Percentiles rank a stretch among this genome's conserved stretches.
Conservation (phyloP, 2,797 vertebrate species). For the Pampus argenteus region DNA sequence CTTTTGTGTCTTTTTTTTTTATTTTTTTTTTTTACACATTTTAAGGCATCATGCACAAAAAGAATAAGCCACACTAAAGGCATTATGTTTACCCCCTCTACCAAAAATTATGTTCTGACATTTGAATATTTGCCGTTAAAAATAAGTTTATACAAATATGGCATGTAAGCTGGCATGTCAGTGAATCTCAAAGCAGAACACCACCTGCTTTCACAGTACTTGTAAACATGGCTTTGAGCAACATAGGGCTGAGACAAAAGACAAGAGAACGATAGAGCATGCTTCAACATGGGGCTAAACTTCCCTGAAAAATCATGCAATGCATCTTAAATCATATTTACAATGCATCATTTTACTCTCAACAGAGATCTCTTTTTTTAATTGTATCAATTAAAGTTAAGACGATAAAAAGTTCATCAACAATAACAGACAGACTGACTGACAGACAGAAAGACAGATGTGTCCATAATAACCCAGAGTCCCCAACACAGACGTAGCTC, state of each 20-base stretch:
- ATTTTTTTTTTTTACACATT: constrained; percentile 70
- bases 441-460: constrained; percentile 64
- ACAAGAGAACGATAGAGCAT: constrained; percentile 72
- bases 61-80: constrained; percentile 80
- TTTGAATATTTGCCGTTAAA: constrained; percentile 78
- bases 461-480: constrained; percentile 57
- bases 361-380: constrained; percentile 49
- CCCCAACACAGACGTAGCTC: constrained; percentile 48
- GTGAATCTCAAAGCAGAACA: constrained; percentile 80
- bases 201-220: constrained; percentile 82
- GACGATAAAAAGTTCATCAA: constrained; percentile 78
- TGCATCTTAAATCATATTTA: constrained; percentile 80
- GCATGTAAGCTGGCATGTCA: constrained; percentile 84
- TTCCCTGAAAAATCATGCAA: constrained; percentile 84
- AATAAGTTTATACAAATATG: constrained; percentile 86
- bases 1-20: constrained; percentile 56
- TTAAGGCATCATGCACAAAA: constrained; percentile 90
- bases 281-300: constrained; percentile 70
- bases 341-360: constrained; percentile 72
- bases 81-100: constrained; percentile 72
- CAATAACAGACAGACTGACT: constrained; percentile 71
- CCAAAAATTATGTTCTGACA: constrained; percentile 67
- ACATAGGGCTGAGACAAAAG: constrained; percentile 70
- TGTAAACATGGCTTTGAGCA: constrained; percentile 88
- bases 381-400: constrained; percentile 70